phyloP scores from a whole-genome alignment of 2,888 invertebrate species.

The Prosopocoilus inquinatus region DNA sequence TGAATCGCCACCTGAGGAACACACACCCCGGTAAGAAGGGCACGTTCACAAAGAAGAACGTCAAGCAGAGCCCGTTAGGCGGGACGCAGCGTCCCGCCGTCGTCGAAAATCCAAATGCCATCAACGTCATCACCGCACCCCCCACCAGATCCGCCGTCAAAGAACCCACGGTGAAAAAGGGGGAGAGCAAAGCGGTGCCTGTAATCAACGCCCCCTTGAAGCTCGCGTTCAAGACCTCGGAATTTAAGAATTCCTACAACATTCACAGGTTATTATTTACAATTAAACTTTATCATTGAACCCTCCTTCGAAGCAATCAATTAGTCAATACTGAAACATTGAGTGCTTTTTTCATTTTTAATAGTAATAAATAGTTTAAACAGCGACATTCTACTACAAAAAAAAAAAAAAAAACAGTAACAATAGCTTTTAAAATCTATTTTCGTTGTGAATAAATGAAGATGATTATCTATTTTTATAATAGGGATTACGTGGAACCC shows the following conservation, averaged over 20 bases:
- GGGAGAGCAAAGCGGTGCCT: conserved; percentile 26
- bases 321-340: too few species aligned
- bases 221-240: conserved; percentile 49
- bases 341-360: too few species aligned
- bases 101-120: conserved; percentile 49
- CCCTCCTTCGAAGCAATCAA: too few species aligned
- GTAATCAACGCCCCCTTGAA: conserved; percentile 56
- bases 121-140: conserved; percentile 46
- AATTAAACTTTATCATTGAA: too few species aligned
- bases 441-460: too few species aligned
- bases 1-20: conserved; percentile 72
- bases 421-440: too few species aligned
- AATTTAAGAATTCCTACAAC: conserved; percentile 49
- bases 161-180: conserved; percentile 9
- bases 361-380: too few species aligned
- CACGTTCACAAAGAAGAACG: conserved; percentile 36
- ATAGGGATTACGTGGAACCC: conserved; percentile 42
- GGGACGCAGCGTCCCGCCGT: not conserved
- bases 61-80: conserved; percentile 17
- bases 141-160: conserved; percentile 32
- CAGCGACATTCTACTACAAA: too few species aligned
- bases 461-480: conserved; percentile 21
- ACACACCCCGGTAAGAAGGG: conserved; percentile 61
- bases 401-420: too few species aligned
- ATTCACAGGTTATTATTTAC: conserved; percentile 41